These are phyloP conservation scores for Notarius quadriscutis DNA, from an alignment of 2,113 vertebrate species.

Conservation along the genomic window DNA sequence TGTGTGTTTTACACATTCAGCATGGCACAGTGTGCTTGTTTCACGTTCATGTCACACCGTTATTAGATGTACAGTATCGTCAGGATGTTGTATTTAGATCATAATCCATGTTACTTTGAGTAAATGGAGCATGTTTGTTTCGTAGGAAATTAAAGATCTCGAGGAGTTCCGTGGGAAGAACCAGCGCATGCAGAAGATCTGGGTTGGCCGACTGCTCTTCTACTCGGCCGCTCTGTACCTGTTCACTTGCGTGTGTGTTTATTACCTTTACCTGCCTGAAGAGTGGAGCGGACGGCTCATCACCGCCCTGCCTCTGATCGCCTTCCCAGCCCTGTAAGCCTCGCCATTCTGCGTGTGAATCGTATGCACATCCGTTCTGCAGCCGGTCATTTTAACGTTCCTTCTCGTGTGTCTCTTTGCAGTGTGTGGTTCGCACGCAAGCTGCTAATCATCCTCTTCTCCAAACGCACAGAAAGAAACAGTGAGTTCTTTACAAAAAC, in stretches of 20 bases:
- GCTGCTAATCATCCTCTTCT: constrained; percentile 90
- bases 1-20: background rate
- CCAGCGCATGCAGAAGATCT: constrained; percentile 91
- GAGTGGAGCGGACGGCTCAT: constrained; percentile 81
- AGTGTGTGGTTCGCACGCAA: constrained; percentile 91
- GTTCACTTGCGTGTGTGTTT: constrained; percentile 82
- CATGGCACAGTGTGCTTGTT: too few species aligned
- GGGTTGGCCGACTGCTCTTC: constrained; percentile 89
- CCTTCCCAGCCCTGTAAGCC: constrained; percentile 92
- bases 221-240: constrained; percentile 90
- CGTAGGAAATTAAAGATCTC: constrained; percentile 89
- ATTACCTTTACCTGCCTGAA: constrained; percentile 91
- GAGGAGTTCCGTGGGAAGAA: constrained; percentile 96
- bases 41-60: background rate
- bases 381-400: background rate
- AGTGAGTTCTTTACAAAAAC: constrained; percentile 75
- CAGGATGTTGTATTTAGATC: background rate
- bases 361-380: background rate
- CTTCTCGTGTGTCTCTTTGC: constrained; percentile 36
- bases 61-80: background rate
- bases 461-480: constrained; percentile 93
- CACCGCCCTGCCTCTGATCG: constrained; percentile 91
- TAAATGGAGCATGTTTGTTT: constrained; percentile 14
- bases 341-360: constrained; percentile 38
- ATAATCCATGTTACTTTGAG: background rate